Base-by-base conservation (phyloP, 2,113 vertebrate genomes). In the Phasianus colchicus region DNA sequence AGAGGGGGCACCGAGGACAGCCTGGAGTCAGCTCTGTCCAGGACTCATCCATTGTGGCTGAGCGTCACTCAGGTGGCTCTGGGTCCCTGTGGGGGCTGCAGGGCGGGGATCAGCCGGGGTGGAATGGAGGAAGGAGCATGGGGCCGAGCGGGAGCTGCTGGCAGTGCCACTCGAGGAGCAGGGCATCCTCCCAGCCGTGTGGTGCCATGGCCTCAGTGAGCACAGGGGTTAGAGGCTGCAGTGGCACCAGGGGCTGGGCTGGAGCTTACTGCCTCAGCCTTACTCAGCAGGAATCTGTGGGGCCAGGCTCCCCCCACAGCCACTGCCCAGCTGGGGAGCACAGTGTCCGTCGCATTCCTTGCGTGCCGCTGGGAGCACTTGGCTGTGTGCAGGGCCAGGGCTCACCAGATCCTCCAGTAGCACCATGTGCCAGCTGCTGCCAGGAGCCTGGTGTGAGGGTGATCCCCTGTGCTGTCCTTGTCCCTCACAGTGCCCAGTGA, bases 401-500 rank as follows among this genome's bases (percentile, higher is more conserved):
- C 43, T 89, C 0, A 0, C 36, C 2, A 0, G 38, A 57, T 82
- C 71, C 16, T 80, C 16, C 2, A 0, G 55, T 76, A 43, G 48
- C 55, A 64, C 54, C 6, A 1, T 0, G 0, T 42, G 22, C 71
- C n/a, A 19, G 42, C 64, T 69, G 42, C 58, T 13, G 5, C 9
- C 1, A 1, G 45, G 36, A 83, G 34, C 34, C 13, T n/a, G 77
- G 60, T 2, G 18, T 6, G 1, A 32, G 30, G 16, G n/a, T 10
- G 34, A 12, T 45, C 60, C 16, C 52, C 36, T 93, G 14, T 88
- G 72, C 63, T 45, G 73, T 3, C 45, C 0, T 0, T 80, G 36
- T 91, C 43, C 24, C 54, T 12, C n/a, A 5, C 94, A 99, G 99
- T 99, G 93, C 99, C 99, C 88, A 98, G 98, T 55, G 99, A 99